Evolutionary conservation across 2,113 vertebrate genomes (phyloP), one percentile per base, ranked within the genome.

Genomic region (Argyrosomus japonicus): DNA sequence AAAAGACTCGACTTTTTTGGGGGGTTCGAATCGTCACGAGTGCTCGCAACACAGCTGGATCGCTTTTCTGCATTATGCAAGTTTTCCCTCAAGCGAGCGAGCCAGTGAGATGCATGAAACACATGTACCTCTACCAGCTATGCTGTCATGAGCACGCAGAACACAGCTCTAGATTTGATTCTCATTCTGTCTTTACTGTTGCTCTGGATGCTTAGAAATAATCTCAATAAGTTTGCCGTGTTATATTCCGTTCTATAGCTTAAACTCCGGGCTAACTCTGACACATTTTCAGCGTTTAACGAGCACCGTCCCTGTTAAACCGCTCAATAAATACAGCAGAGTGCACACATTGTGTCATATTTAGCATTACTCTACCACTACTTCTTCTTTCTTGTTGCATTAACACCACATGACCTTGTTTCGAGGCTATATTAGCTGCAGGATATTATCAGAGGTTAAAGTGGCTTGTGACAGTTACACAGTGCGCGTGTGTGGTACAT

Each of bases 11-110:
- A 74, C 83, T 78, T 91, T 88, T 90, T 57, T 36, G 29, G 29
- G 29, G 69, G 82, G 85, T 91, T 86, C 14, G 64, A 75, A 74
- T 75, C 85, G 82, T 93, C 86, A 87, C 87, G 72, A 86, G 54
- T 5, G 88, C 68, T 43, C 63, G 15, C 18, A 75, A 85, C 75
- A 53, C 68, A 87, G 90, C 82, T 71, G 78, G 75, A 92, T 89
- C 58, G 8, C 51, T 68, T 56, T 84, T 76, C 65, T 21, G 9
- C 43, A 74, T 90, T 90, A 90, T 56, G 73, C 21, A 92, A 92
- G 58, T 23, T 65, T 54, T 62, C 77, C 43, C 13, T 85, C 21
- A 70, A 68, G 79, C 29, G 58, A 57, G 56, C 25, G 56, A 56
- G 57, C 6, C 57, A n/a, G 23, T 23, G 54, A 68, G 60, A 70